phyloP scores from a whole-genome alignment of 2,888 invertebrate species.

The Colostygia pectinataria region DNA sequence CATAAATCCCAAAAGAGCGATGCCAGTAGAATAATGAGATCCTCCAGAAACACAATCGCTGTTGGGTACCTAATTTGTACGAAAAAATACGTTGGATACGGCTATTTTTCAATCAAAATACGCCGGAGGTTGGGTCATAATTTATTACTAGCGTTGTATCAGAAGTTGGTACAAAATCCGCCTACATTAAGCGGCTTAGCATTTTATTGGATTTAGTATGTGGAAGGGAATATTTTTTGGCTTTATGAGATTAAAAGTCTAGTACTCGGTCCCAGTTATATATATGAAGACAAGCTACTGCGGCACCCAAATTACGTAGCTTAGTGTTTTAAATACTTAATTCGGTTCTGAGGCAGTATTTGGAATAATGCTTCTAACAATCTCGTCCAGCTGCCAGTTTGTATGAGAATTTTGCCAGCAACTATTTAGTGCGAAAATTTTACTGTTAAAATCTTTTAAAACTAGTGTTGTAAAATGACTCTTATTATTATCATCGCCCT shows the following conservation, averaged over 20 bases:
- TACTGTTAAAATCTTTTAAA: too few relatives aligned
- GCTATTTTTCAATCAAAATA: slow-evolving; percentile 16
- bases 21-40: slow-evolving; percentile 8
- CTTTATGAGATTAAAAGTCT: slow-evolving; percentile 1
- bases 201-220: slow-evolving; percentile 13
- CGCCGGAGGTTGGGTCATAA: slow-evolving; percentile 11
- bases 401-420: too few relatives aligned
- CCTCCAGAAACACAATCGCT: slow-evolving; percentile 8
- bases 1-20: not conserved
- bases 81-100: slow-evolving; percentile 4
- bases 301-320: too few relatives aligned
- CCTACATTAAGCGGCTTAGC: slow-evolving; percentile 4
- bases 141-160: slow-evolving; percentile 10
- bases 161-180: slow-evolving; percentile 7
- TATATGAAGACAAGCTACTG: too few relatives aligned
- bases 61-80: slow-evolving; percentile 6
- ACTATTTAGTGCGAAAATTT: too few relatives aligned
- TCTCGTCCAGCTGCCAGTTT: too few relatives aligned
- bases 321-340: too few relatives aligned
- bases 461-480: too few relatives aligned
- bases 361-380: too few relatives aligned
- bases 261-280: not conserved
- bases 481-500: too few relatives aligned
- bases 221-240: slow-evolving; percentile 2
- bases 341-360: too few relatives aligned